Evolutionary conservation across 2,888 invertebrate species (phyloP).

Genomic region (Deroplatys truncata): DNA sequence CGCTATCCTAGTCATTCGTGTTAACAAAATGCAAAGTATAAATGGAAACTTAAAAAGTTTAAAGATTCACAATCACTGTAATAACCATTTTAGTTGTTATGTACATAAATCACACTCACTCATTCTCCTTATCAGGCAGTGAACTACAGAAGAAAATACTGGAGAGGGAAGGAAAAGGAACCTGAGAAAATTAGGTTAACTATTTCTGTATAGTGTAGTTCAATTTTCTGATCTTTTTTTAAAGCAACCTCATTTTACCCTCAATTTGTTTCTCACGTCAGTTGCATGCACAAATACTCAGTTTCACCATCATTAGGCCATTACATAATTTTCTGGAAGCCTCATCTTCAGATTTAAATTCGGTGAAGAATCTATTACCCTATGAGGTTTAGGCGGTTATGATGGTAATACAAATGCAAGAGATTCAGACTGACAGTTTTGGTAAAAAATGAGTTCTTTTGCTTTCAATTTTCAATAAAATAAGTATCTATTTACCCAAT

Average conservation of each 20-base stretch:
- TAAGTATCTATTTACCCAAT: not conserved
- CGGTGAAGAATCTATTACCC: conserved; percentile 5
- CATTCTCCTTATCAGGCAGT: not conserved
- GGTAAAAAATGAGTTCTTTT: not conserved
- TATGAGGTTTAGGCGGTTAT: not conserved
- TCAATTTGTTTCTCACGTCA: not conserved
- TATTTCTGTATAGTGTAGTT: not conserved
- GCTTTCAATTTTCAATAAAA: not conserved
- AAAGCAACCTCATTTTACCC: not conserved
- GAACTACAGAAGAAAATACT: not conserved
- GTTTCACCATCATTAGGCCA: conserved; percentile 15
- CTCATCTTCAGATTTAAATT: conserved; percentile 7
- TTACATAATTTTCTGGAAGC: conserved; percentile 19
- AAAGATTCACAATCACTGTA: not conserved
- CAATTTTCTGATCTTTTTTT: not conserved
- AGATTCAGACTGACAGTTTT: not conserved
- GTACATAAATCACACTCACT: not conserved
- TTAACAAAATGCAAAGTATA: not conserved
- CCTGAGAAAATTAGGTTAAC: too few relatives aligned
- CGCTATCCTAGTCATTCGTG: not conserved
- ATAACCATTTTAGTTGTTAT: not conserved
- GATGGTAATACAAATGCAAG: not conserved
- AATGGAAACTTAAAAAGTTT: not conserved
- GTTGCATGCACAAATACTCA: not conserved
- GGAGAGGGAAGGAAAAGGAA: not conserved